Evolutionary conservation across 2,888 invertebrate genomes (phyloP).

Genomic region (Spilosoma lubricipeda): DNA sequence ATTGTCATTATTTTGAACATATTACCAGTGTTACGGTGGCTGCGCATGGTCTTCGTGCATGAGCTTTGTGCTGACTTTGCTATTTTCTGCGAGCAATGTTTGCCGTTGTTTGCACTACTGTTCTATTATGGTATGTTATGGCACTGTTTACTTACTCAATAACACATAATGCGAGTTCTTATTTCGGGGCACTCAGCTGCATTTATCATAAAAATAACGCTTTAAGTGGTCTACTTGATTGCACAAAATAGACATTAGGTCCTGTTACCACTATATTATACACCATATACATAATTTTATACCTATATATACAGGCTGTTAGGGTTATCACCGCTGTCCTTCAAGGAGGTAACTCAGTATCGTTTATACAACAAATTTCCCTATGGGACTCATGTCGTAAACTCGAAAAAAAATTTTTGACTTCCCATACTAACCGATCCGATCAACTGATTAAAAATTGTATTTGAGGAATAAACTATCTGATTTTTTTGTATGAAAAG

Average conservation of each 20-base stretch:
- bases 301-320: no score
- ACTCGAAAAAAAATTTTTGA: no score
- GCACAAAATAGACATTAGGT: neutral
- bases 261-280: no score
- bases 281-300: no score
- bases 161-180: slow-evolving; percentile 20
- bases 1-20: slow-evolving; percentile 22
- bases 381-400: no score
- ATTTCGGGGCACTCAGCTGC: neutral
- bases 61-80: slow-evolving; percentile 16
- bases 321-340: no score
- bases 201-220: neutral
- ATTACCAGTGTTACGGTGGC: slow-evolving; percentile 23
- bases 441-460: no score
- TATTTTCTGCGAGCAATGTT: neutral
- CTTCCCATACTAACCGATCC: no score
- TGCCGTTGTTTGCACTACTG: slow-evolving; percentile 27
- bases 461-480: no score
- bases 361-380: no score
- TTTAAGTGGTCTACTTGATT: neutral
- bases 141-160: slow-evolving; percentile 31
- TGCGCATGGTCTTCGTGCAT: slow-evolving; percentile 27
- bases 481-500: no score
- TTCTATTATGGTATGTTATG: slow-evolving; percentile 31
- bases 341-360: no score